A percentile compares a stretch with the other conserved stretches of the same genome.
These are phyloP conservation scores for Cyclura pinguis DNA, from an alignment of 2,797 vertebrate genomes.

Conservation along the genomic window DNA sequence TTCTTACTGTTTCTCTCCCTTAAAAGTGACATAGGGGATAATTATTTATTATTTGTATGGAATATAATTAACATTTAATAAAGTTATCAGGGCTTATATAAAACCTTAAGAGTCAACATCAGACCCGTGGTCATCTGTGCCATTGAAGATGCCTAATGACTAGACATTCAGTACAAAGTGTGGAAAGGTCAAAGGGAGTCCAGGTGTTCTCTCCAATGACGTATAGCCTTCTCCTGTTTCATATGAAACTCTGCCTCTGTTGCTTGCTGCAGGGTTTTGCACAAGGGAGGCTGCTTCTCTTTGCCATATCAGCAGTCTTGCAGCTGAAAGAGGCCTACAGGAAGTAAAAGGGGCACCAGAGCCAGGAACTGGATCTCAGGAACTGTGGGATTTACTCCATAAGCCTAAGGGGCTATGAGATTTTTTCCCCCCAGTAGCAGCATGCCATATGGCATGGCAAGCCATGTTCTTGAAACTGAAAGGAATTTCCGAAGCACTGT, in stretches of 20 bases:
- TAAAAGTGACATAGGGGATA: not conserved
- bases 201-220: not conserved
- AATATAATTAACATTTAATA: not conserved
- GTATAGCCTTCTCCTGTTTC: no score
- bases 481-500: not conserved
- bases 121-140: not conserved
- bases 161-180: not conserved
- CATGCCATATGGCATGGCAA: not conserved
- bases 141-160: rapidly evolving
- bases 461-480: not conserved
- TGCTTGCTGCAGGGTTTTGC: not conserved
- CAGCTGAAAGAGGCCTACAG: no score
- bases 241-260: not conserved
- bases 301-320: not conserved
- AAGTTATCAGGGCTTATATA: not conserved
- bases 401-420: not conserved
- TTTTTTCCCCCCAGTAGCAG: not conserved
- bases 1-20: no score
- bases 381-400: not conserved
- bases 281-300: no score
- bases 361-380: not conserved
- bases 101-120: not conserved
- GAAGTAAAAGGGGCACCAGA: not conserved
- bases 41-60: not conserved
- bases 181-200: no score